Base-by-base conservation (phyloP, 2,888 invertebrate genomes). In the Trichopria drosophilae region DNA sequence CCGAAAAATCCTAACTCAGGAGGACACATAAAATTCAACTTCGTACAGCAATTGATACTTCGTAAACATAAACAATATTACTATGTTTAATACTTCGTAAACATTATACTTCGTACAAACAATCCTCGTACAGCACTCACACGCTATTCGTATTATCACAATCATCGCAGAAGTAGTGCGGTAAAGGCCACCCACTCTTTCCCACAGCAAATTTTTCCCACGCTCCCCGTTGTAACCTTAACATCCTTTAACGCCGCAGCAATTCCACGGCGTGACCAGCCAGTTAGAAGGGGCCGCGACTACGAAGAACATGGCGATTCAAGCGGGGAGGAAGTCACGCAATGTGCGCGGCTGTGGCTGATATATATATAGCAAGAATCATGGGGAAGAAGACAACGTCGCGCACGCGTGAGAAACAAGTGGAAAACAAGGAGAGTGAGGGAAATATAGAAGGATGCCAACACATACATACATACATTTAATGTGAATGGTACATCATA, bases 131-230 rank as follows among this genome's bases (percentile, higher is more conserved):
- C n/a, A n/a, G n/a, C n/a, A n/a, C n/a, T n/a, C n/a, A n/a, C n/a
- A n/a, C n/a, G n/a, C n/a, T n/a, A n/a, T n/a, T n/a, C n/a, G n/a
- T n/a, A n/a, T n/a, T n/a, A n/a, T n/a, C n/a, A n/a, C n/a, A n/a
- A n/a, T n/a, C n/a, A n/a, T n/a, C n/a, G n/a, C n/a, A n/a, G n/a
- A n/a, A n/a, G 67, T 67, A 82, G 82, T 81, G 82, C 79, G 80
- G 73, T 72, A 76, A 76, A 77, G 80, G 79, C 80, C 84, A 85
- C 85, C 85, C 85, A 85, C 85, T 85, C 84, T 85, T 86, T 86
- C 86, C 85, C 86, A 86, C 86, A 85, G 84, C 83, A 83, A 82
- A 82, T 78, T 80, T 85, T 86, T 86, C 83, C 86, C 85, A 85
- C 86, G 86, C 85, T 85, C 85, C 85, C 82, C 80, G 81, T 53